phyloP scores from a whole-genome alignment of 2,797 vertebrate species.

The Paedocypris micromegethes region DNA sequence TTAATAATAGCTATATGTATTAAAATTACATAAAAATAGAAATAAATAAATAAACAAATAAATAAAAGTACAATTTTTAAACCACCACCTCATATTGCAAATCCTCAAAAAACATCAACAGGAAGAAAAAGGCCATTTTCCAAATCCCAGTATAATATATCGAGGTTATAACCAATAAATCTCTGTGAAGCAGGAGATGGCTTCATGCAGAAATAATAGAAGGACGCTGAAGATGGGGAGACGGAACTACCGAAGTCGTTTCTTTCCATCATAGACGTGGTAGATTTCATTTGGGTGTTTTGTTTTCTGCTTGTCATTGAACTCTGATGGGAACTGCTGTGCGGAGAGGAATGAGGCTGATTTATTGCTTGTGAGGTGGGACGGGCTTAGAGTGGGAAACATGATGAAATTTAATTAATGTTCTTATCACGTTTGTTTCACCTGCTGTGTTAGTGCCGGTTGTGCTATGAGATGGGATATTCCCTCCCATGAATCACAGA shows the following conservation, averaged over 20 bases:
- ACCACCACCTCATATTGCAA: slow-evolving; percentile 38
- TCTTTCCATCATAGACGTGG: slow-evolving; percentile 46
- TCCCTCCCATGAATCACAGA: slow-evolving; percentile 37
- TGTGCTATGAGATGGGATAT: slow-evolving; percentile 29
- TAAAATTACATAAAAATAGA: slow-evolving; percentile 10
- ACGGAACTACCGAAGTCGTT: slow-evolving; percentile 34
- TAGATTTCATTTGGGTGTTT: slow-evolving; percentile 55
- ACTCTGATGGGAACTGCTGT: slow-evolving; percentile 47
- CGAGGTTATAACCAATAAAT: slow-evolving; percentile 50
- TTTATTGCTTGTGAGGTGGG: slow-evolving; percentile 40
- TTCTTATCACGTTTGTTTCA: slow-evolving; percentile 48
- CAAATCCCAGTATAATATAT: slow-evolving; percentile 49
- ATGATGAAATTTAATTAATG: slow-evolving; percentile 49
- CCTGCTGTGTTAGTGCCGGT: slow-evolving; percentile 35
- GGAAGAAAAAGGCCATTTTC: slow-evolving; percentile 14
- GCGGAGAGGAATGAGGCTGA: slow-evolving; percentile 34
- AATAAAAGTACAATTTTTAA: slow-evolving; percentile 35
- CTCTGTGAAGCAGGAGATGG: slow-evolving; percentile 43
- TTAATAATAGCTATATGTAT: too few species aligned
- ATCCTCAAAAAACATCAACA: slow-evolving; percentile 24
- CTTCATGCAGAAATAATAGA: slow-evolving; percentile 46
- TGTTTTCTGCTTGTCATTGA: slow-evolving; percentile 53
- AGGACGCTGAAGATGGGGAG: slow-evolving; percentile 31
- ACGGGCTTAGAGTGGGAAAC: slow-evolving; percentile 8
- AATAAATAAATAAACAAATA: slow-evolving; percentile 25